phyloP scores from a whole-genome alignment of 2,113 vertebrate genomes.

The Oreochromis tanganicae region DNA sequence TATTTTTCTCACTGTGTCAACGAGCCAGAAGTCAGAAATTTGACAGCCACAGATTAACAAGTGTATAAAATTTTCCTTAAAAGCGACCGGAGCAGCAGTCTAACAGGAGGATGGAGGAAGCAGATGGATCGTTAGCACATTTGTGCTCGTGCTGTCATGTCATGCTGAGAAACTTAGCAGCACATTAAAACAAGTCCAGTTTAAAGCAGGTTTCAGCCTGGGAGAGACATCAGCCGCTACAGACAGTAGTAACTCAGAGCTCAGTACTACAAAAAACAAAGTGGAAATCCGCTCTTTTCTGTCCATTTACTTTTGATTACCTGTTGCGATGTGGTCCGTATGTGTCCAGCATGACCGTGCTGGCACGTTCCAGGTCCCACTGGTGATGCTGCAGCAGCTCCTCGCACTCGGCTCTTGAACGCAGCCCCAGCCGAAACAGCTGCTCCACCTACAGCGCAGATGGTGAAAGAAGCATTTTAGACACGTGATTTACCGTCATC shows the following conservation, averaged over 20 bases:
- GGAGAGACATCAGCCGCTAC: background rate
- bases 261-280: background rate
- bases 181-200: background rate
- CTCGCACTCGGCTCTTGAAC: conserved; percentile 83
- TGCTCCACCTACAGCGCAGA: conserved; percentile 83
- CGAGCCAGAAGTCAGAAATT: background rate
- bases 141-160: background rate
- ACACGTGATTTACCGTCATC: background rate
- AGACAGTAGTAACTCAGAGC: background rate
- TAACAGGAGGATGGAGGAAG: background rate
- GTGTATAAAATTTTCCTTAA: background rate
- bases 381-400: conserved; percentile 86
- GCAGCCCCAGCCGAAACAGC: conserved; percentile 89
- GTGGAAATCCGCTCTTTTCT: background rate
- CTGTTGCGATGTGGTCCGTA: conserved; percentile 76
- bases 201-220: background rate
- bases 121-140: background rate
- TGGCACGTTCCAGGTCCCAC: conserved; percentile 91
- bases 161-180: background rate
- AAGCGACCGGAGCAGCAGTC: background rate
- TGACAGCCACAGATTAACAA: background rate
- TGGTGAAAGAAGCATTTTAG: background rate
- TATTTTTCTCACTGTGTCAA: background rate
- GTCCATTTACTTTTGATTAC: conserved; percentile 50
- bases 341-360: conserved; percentile 84